A percentile compares a stretch with the other conserved stretches of the same genome.
phyloP scores from a whole-genome alignment of 2,113 vertebrate genomes.

The Larimichthys polyactis region DNA sequence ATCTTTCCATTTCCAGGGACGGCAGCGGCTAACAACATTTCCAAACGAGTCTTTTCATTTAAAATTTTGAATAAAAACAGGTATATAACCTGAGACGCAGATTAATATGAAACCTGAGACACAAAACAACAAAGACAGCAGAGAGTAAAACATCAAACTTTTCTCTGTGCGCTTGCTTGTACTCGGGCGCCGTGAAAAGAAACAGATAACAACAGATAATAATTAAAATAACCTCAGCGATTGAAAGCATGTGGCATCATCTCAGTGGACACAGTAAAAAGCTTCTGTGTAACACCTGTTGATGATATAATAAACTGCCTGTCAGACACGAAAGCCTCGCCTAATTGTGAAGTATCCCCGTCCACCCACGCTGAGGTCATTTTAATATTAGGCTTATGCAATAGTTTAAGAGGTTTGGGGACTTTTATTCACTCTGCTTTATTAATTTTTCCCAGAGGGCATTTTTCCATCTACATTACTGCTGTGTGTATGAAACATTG shows the following conservation, averaged over 20 bases:
- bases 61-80: background rate
- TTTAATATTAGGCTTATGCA: constrained; percentile 12
- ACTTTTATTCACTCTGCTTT: background rate
- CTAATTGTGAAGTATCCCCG: background rate
- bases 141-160: background rate
- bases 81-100: background rate
- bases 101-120: background rate
- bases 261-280: background rate
- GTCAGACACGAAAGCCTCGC: background rate
- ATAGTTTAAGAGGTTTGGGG: background rate
- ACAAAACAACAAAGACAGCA: background rate
- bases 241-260: accelerated
- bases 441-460: background rate
- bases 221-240: background rate
- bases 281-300: background rate
- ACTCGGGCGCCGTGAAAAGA: too few species aligned
- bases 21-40: too few species aligned
- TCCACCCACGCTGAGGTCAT: constrained; percentile 3
- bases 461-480: background rate
- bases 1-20: background rate
- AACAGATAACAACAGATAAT: too few species aligned
- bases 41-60: background rate
- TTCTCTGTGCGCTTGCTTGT: background rate
- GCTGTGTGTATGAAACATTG: background rate
- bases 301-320: background rate